Percentiles rank a stretch among this genome's conserved stretches.
phyloP scores from a whole-genome alignment of 2,113 vertebrate species.

The Otocyon megalotis region DNA sequence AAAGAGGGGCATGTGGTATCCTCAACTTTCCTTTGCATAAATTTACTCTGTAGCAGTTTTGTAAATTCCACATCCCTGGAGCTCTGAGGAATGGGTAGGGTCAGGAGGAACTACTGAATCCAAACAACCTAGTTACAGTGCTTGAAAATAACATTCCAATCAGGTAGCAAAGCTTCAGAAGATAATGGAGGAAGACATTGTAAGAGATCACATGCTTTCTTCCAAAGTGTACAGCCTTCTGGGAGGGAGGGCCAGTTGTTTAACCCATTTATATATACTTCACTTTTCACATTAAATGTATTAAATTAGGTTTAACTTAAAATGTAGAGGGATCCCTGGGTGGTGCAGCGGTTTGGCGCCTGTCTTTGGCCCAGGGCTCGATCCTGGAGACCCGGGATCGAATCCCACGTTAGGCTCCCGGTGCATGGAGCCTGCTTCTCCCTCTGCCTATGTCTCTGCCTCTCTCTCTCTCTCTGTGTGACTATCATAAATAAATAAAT shows the following conservation, averaged over 20 bases:
- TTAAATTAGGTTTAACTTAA: conserved; percentile 9
- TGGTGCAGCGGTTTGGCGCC: no score
- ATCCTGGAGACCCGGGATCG: no score
- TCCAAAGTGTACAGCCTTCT: neutral
- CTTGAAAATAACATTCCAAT: neutral
- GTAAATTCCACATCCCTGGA: neutral
- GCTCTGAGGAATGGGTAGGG: neutral
- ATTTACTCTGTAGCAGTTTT: neutral
- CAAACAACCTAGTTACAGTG: neutral
- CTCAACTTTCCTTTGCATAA: neutral
- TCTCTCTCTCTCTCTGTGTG: no score
- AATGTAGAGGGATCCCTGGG: no score
- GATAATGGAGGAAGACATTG: neutral
- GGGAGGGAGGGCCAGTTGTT: neutral
- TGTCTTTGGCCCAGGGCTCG: no score
- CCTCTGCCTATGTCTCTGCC: no score
- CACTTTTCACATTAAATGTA: neutral
- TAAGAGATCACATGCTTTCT: neutral
- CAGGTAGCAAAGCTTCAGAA: neutral
- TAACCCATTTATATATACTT: neutral
- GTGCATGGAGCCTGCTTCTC: no score
- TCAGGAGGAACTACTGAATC: neutral
- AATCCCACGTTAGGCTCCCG: no score
- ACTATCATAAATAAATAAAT: no score
- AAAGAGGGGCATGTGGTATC: neutral